Evolutionary conservation across 2,888 invertebrate genomes (phyloP).

Genomic region (Keiferia lycopersicella): DNA sequence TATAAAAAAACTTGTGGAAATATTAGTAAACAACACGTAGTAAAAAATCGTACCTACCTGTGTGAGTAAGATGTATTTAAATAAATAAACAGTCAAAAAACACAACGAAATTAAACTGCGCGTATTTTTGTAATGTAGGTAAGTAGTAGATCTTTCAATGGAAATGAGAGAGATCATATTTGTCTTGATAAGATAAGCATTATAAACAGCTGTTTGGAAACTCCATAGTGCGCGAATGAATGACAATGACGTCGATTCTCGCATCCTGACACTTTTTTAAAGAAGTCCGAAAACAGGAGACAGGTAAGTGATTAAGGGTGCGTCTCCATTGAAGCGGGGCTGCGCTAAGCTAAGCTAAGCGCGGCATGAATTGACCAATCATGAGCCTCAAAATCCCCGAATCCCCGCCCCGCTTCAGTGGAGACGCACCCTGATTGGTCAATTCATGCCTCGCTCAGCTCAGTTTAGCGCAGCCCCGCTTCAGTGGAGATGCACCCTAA

Average conservation of each 20-base stretch:
- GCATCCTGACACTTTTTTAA: too few species aligned
- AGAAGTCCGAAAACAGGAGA: too few species aligned
- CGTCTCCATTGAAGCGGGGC: too few species aligned
- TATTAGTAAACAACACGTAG: not conserved
- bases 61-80: not conserved
- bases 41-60: not conserved
- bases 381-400: too few species aligned
- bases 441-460: too few species aligned
- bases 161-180: constrained; percentile 36
- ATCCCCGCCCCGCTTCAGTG: too few species aligned
- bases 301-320: too few species aligned
- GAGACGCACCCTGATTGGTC: too few species aligned
- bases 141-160: constrained; percentile 33
- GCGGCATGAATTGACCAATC: too few species aligned
- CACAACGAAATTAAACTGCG: constrained; percentile 36
- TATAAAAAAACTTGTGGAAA: not conserved
- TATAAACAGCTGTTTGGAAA: constrained; percentile 35
- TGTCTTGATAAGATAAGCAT: constrained; percentile 34
- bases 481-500: too few species aligned
- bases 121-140: not conserved
- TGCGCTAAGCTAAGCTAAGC: too few species aligned
- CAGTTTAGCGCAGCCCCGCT: too few species aligned
- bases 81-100: constrained; percentile 28
- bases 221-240: constrained; percentile 13
- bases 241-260: not conserved